Percentiles rank a stretch among this genome's conserved stretches.
These are phyloP conservation scores for Malaclemys terrapin DNA, from an alignment of 2,113 vertebrate species.

Conservation along the genomic window DNA sequence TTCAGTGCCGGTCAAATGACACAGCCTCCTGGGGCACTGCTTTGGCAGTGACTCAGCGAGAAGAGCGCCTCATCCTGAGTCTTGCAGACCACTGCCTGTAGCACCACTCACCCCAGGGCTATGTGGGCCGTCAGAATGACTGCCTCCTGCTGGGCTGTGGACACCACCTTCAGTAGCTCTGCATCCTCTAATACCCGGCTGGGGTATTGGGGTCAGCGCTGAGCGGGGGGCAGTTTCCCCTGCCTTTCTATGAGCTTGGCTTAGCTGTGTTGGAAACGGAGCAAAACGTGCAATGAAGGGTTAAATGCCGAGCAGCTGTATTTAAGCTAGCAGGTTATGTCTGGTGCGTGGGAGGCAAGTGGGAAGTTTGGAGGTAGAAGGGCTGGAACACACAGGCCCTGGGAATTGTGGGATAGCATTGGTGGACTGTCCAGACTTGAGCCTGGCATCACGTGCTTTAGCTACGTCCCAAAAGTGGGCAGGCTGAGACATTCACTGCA, in stretches of 20 bases:
- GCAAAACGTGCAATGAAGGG: neutral
- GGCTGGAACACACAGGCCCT: neutral
- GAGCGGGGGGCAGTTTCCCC: neutral
- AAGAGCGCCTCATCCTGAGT: conserved; percentile 47
- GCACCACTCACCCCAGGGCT: neutral
- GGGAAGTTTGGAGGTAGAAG: neutral
- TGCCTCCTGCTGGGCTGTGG: neutral
- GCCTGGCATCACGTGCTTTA: neutral
- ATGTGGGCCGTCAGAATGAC: neutral
- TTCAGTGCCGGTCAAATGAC: conserved; percentile 55
- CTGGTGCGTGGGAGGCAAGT: neutral
- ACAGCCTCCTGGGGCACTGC: conserved; percentile 29
- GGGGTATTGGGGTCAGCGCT: neutral
- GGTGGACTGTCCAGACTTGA: neutral
- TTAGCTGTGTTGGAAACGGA: neutral
- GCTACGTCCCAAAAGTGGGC: neutral
- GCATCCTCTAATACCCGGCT: neutral
- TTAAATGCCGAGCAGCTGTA: neutral
- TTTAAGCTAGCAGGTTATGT: neutral
- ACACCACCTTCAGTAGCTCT: neutral
- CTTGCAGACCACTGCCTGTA: neutral
- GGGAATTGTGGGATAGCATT: neutral
- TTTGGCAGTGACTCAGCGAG: conserved; percentile 44
- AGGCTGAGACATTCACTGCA: neutral
- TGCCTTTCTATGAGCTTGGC: neutral